Base-by-base conservation (phyloP, 2,113 vertebrate species). In the Chaetodon auriga region DNA sequence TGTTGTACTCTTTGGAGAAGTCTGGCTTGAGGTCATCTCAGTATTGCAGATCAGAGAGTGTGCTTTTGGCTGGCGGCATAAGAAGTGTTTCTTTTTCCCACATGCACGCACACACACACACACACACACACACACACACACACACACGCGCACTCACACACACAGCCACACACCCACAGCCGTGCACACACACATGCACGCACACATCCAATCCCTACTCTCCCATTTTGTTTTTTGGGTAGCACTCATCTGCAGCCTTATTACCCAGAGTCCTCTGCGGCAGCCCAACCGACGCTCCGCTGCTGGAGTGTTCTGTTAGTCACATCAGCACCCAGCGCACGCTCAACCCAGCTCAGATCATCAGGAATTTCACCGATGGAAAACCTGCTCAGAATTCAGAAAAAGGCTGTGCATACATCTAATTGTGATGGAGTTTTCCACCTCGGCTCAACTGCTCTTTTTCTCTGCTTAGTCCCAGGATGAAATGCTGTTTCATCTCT, bases 361-460 rank as follows among this genome's bases (percentile, higher is more conserved):
- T 94, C 92, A 93, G 91, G 89, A 95, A 93, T 93, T 92, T 94
- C 89, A 92, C 83, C 87, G 45, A 90, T 90, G 85, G 88, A 92
- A 93, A 92, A 93, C 93, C 92, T 95, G 92, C 91, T 88, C 86
- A 62, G 92, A 94, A 94, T 94, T 93, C 82, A 89, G 89, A 93
- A 92, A 87, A 91, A 75, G 90, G 75, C 82, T 92, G 78, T 87
- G 87, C 87, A 91, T 85, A 89, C 65, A 88, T 87, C 54, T 93
- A 92, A 92, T 93, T 91, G 84, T 92, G 88, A 86, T 86, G 78
- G 84, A 91, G 83, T 90, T 87, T 90, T 92, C 65, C 80, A 84
- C 45, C 65, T 15, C 35, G 23, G 46, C 75, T 88, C 72, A 76
- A 80, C 58, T 45, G 58, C 81, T 74, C 53, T 83, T 91, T 73